Evolutionary conservation across 2,797 vertebrate genomes (phyloP), one percentile per base, ranked within the genome.

Genomic region (Simalia tracyae): DNA sequence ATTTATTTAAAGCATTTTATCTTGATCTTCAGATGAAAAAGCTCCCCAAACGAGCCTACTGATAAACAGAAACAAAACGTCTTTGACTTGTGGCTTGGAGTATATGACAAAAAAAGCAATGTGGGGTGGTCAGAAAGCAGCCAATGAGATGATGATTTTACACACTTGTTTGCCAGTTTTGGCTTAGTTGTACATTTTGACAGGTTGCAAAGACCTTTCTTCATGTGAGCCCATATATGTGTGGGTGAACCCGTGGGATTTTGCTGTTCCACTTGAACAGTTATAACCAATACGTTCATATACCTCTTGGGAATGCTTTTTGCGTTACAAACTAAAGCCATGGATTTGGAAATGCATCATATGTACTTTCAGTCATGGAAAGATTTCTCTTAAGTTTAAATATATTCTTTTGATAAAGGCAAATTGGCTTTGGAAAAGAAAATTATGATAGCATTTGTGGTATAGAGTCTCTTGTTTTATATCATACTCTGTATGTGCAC

Each of bases 401-500:
- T 92, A 50, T 93, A n/a, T 93, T 86, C 0, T 90, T 96, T 93
- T 91, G 91, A 94, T 86, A 89, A 86, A 84, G 87, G 87, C 87
- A 85, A 96, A 94, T 93, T 59, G 95, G 92, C 93, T 24, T 95
- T 86, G 93, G 87, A 92, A 89, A 94, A 89, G 84, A 93, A 94
- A 95, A 95, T 0, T 2, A 86, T 92, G 94, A 92, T 93, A 95
- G 96, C 95, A 93, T 93, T 86, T 91, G 36, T 91, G 89, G 90
- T 94, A 94, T 93, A 92, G 94, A 84, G n/a, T 57, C 59, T 46
- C 42, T 81, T 0, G 88, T 94, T 97, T 97, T 93, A 94, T 94
- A 63, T 96, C 94, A 92, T 95, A 93, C 90, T 72, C 31, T 26
- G 5, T 93, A 95, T 95, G 95, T 96, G 93, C 92, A 57, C 90